phyloP scores from a whole-genome alignment of 2,113 vertebrate species.

The Pelodiscus sinensis region DNA sequence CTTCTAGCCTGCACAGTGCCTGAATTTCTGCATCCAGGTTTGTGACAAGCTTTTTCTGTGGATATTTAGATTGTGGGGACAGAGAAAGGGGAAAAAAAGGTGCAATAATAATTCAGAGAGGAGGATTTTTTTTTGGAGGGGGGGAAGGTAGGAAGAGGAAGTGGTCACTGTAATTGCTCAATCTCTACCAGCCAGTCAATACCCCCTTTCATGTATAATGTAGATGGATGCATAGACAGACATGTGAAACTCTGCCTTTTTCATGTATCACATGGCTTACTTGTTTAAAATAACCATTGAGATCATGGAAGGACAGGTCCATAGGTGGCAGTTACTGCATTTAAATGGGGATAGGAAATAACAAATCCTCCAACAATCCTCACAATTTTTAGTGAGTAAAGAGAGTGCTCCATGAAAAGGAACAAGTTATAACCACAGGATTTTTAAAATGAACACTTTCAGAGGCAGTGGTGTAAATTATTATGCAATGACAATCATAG shows the following conservation, averaged over 20 bases:
- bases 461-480: background rate
- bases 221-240: accelerated
- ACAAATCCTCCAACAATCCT: background rate
- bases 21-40: background rate
- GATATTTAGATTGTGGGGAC: background rate
- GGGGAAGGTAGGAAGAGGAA: background rate
- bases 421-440: background rate
- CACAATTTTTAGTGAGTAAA: background rate
- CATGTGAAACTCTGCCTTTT: background rate
- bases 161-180: background rate
- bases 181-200: background rate
- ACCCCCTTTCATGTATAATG: background rate
- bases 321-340: background rate
- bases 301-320: background rate
- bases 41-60: background rate
- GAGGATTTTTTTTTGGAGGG: background rate
- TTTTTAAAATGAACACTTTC: background rate
- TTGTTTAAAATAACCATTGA: background rate
- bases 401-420: background rate
- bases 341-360: background rate
- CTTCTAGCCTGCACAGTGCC: background rate
- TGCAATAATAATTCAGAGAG: accelerated
- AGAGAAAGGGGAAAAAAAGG: background rate
- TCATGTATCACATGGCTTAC: background rate
- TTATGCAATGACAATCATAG: conserved; percentile 19